Base-by-base conservation (phyloP, 2,888 invertebrate species). In the Scrobipalpa costella region DNA sequence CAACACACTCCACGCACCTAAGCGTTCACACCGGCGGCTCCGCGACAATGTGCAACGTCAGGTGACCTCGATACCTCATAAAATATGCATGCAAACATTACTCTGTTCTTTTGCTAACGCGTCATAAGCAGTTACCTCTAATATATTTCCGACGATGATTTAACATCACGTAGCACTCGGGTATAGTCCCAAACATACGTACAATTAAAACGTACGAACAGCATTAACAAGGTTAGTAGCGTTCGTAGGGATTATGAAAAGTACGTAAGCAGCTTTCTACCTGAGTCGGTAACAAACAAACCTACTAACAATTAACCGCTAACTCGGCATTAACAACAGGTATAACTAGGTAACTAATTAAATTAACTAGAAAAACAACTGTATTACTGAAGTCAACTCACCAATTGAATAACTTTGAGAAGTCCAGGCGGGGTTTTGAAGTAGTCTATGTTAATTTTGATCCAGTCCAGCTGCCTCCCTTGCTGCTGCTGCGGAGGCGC, bases 351-450 rank as follows among this genome's bases (percentile, higher is more conserved):
- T 11, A 9, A n/a, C 33, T 34, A 34, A 55, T 7, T 6, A 1
- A 27, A 55, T 34, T 55, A 27, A 7, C 19, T 52, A 52, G n/a
- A n/a, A 15, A 7, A n/a, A 55, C 21, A 55, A 11, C 13, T 17
- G 9, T 27, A 27, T 27, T 52, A 52, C n/a, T 47, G 13, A n/a
- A n/a, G n/a, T n/a, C n/a, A 38, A 72, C 96, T 95, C 88, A 97
- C 97, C 93, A 97, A 87, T 92, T 97, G 94, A 19, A 94, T 90
- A 68, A 97, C 85, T 92, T 97, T 97, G 70, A 97, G 80, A 75
- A 96, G 92, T 73, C 97, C 97, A 63, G 97, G 96, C 77, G 95
- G 92, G 57, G 96, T 95, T 87, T 93, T 94, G 90, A 96, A 97
- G 85, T 98, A 97, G 78, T 94, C 93, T 73, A 94, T 77, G 89